A percentile compares a stretch with the other conserved stretches of the same genome.
These are phyloP conservation scores for Prosapia bicincta DNA, from an alignment of 2,888 invertebrate genomes.

Conservation along the genomic window DNA sequence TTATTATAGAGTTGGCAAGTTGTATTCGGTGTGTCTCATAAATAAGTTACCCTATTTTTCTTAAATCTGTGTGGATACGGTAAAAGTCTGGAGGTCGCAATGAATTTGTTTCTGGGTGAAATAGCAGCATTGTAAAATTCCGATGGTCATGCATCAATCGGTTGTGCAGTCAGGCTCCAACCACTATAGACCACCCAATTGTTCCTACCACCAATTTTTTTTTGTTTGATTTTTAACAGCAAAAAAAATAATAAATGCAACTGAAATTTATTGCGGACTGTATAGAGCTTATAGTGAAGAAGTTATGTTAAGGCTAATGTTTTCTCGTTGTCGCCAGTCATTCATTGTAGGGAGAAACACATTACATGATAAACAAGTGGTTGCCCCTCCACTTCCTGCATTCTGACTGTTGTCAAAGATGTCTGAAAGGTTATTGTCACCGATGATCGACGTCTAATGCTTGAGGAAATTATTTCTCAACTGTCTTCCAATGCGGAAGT, in stretches of 20 bases:
- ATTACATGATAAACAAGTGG: constrained; percentile 17
- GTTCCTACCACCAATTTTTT: constrained; percentile 19
- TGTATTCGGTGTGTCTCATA: too few relatives aligned
- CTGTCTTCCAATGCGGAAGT: constrained; percentile 3
- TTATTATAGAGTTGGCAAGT: too few relatives aligned
- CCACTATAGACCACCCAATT: not conserved
- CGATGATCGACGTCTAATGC: constrained; percentile 3
- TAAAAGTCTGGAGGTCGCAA: too few relatives aligned
- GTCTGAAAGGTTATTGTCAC: constrained; percentile 9
- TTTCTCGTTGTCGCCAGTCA: constrained; percentile 9
- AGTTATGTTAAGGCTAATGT: constrained; percentile 20
- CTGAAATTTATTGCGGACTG: constrained; percentile 25
- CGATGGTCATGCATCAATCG: not conserved
- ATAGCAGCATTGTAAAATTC: too few relatives aligned
- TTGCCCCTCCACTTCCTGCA: not conserved
- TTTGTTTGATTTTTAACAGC: constrained; percentile 16
- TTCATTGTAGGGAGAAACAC: constrained; percentile 8
- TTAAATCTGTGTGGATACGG: too few relatives aligned
- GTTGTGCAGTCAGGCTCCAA: too few relatives aligned
- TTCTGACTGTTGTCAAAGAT: constrained; percentile 7
- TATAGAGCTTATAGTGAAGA: constrained; percentile 15
- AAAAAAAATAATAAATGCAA: constrained; percentile 16
- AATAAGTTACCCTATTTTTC: too few relatives aligned
- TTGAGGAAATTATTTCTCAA: constrained; percentile 13
- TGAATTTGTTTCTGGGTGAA: too few relatives aligned